Evolutionary conservation across 2,888 invertebrate genomes (phyloP), one percentile per base, ranked within the genome.

Genomic region (Taenaris catops): DNA sequence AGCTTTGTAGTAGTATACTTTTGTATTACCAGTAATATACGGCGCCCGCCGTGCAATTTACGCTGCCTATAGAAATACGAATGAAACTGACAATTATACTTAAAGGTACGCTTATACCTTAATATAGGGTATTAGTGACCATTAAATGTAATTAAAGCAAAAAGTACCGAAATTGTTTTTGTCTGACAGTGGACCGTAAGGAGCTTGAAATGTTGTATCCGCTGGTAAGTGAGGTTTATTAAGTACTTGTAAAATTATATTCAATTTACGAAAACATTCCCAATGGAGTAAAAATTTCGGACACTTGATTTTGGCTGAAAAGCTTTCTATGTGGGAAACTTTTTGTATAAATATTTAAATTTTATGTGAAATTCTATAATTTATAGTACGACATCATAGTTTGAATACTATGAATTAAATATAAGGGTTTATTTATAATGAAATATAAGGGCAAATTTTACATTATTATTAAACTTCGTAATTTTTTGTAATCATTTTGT

Each of bases 91-190:
- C 25, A 29, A 36, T 36, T 25, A 31, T n/a, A 18, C 16, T 7
- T 14, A 9, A 8, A 24, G 21, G 23, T 11, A 25, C 11, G 11
- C 37, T 34, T 29, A 29, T 21, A 31, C 29, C 28, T 26, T 17
- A 38, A 33, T 18, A 43, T 36, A 20, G 24, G 25, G 36, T 14
- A 43, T 39, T 39, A 43, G 36, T 33, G 9, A 8, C 11, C 39
- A 39, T 43, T 43, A 43, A 39, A 18, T 31, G 34, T 34, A 43
- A 43, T 43, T 36, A 34, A 33, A 14, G 28, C 18, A 23, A 27
- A 36, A 36, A 21, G 31, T 19, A 29, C 21, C 29, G 10, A 34
- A 34, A 25, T 28, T 19, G 21, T 36, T 29, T 34, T 36, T 23
- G 35, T 29, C 25, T 21, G 25, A 29, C 20, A 35, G 19, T 27